phyloP scores from a whole-genome alignment of 2,113 vertebrate genomes.

The Craseonycteris thonglongyai region DNA sequence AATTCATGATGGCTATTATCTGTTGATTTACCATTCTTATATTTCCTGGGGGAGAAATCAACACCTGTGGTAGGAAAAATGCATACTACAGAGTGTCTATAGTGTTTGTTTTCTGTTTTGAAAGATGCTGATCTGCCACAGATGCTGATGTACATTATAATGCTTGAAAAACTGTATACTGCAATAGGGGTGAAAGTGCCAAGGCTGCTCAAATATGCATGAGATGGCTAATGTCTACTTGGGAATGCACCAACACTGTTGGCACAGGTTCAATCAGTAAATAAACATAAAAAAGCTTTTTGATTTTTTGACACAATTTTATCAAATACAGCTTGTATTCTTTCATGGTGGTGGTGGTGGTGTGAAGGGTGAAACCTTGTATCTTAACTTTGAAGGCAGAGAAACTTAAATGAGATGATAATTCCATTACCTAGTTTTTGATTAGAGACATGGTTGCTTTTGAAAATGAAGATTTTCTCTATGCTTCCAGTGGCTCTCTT shows the following conservation, averaged over 20 bases:
- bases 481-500: background rate
- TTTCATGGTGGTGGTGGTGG: background rate
- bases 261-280: slow-evolving; percentile 29
- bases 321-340: slow-evolving; percentile 27
- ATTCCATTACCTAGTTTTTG: background rate
- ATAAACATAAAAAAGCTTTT: slow-evolving; percentile 34
- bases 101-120: slow-evolving; percentile 21
- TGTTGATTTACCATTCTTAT: slow-evolving; percentile 31
- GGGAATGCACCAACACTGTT: background rate
- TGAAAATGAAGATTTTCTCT: background rate
- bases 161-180: background rate
- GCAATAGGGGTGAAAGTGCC: background rate
- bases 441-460: background rate
- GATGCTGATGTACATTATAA: background rate
- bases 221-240: background rate
- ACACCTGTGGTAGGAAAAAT: slow-evolving; percentile 54
- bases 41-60: slow-evolving; percentile 34
- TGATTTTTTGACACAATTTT: slow-evolving; percentile 31
- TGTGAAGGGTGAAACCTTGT: background rate
- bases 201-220: slow-evolving; percentile 14
- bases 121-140: slow-evolving; percentile 42
- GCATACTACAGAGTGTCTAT: background rate
- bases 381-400: background rate
- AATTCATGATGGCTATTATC: slow-evolving; percentile 16
- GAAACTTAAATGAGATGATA: background rate